These are phyloP conservation scores for Argyrosomus japonicus DNA, from an alignment of 2,113 vertebrate species.

Conservation along the genomic window DNA sequence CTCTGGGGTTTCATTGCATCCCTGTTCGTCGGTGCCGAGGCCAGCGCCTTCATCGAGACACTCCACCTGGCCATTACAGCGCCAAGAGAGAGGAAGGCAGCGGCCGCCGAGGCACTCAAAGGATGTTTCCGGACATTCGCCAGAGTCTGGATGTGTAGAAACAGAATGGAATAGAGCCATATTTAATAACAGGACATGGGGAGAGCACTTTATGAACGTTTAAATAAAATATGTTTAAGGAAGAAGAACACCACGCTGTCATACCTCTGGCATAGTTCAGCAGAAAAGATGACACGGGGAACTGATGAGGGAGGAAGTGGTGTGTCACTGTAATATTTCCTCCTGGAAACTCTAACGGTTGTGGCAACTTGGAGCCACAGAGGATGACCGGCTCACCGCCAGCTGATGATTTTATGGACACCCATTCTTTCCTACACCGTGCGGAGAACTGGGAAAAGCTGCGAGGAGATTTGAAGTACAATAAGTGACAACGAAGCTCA, in stretches of 20 bases:
- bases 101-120: slow-evolving; percentile 78
- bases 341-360: slow-evolving; percentile 78
- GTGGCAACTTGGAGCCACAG: slow-evolving; percentile 79
- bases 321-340: slow-evolving; percentile 84
- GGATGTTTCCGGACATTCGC: slow-evolving; percentile 66
- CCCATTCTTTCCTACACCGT: slow-evolving; percentile 78
- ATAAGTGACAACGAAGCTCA: not conserved
- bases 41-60: slow-evolving; percentile 82
- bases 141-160: slow-evolving; percentile 57
- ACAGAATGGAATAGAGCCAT: not conserved
- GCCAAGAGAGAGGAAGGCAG: slow-evolving; percentile 84
- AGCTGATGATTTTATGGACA: slow-evolving; percentile 76
- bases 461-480: not conserved
- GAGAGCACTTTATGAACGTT: too few relatives aligned
- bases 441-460: slow-evolving; percentile 83
- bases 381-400: slow-evolving; percentile 69
- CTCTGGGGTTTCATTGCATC: slow-evolving; percentile 57
- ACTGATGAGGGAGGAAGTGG: slow-evolving; percentile 78
- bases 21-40: slow-evolving; percentile 78
- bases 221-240: not conserved
- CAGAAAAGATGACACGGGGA: slow-evolving; percentile 77
- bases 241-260: rapidly evolving
- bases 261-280: slow-evolving; percentile 83
- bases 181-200: too few relatives aligned
- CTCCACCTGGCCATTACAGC: slow-evolving; percentile 86